phyloP scores from a whole-genome alignment of 2,888 invertebrate species.

The Scaptomyza cyrtandrae region DNA sequence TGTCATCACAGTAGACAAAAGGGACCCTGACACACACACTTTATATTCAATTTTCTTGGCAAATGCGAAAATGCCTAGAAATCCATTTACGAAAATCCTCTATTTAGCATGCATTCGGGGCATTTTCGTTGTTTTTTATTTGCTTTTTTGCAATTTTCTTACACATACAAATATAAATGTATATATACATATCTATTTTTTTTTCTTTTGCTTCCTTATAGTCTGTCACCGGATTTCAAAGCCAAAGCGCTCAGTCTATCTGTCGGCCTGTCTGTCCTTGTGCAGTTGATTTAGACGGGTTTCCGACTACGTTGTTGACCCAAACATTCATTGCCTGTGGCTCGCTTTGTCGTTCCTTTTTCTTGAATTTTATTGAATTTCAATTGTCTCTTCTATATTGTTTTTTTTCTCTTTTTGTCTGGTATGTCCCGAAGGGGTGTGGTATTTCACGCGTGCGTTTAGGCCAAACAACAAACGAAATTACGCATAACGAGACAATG shows the following conservation, averaged over 20 bases:
- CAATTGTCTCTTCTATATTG: slow-evolving; percentile 67
- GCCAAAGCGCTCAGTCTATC: slow-evolving; percentile 40
- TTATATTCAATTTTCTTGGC: slow-evolving; percentile 75
- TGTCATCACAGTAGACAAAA: slow-evolving; percentile 42
- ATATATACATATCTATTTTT: neutral
- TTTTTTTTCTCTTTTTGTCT: slow-evolving; percentile 13
- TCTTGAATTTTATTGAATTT: slow-evolving; percentile 74
- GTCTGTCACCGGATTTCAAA: slow-evolving; percentile 74
- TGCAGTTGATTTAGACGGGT: slow-evolving; percentile 64
- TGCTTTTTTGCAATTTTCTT: slow-evolving; percentile 44
- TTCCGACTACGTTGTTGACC: slow-evolving; percentile 52
- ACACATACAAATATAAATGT: slow-evolving; percentile 1
- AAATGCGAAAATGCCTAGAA: slow-evolving; percentile 79
- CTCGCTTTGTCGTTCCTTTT: slow-evolving; percentile 34
- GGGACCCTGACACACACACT: slow-evolving; percentile 38
- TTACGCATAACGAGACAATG: slow-evolving; percentile 39
- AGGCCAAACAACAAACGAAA: slow-evolving; percentile 47
- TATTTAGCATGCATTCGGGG: slow-evolving; percentile 81
- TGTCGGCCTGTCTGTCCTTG: neutral
- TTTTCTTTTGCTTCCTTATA: slow-evolving; percentile 19
- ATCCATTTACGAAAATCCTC: slow-evolving; percentile 82
- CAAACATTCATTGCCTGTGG: slow-evolving; percentile 45
- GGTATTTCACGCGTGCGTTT: slow-evolving; percentile 30
- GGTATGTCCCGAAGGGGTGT: slow-evolving; percentile 38
- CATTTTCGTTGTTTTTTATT: slow-evolving; percentile 79